Evolutionary conservation across 2,888 invertebrate species (phyloP), one percentile per base, ranked within the genome.

Genomic region (Homarus gammarus): DNA sequence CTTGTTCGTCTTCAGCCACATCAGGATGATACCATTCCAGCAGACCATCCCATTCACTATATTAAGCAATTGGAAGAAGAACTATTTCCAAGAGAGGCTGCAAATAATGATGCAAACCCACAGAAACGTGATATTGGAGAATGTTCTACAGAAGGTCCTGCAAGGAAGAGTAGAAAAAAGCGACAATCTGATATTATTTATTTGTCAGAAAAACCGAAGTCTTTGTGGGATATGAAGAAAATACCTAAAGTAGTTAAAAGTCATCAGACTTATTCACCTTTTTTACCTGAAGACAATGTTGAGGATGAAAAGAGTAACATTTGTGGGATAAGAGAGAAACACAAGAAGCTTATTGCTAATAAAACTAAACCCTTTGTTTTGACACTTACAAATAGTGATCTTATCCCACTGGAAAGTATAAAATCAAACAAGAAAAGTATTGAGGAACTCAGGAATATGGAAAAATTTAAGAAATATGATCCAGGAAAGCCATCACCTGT

Each of bases 21-120:
- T 75, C 33, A 33, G 22, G 84, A 89, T 27, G 64, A 78, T 6
- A 82, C 61, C 61, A 33, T 91, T 33, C 91, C 84, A 27, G 84
- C 70, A 36, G 85, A 88, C n/a, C 91, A 91, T 68, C 91, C 91
- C 56, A 85, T 91, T 31, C 90, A 91, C 44, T 82, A 89, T 31
- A 38, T 91, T 8, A 75, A 78, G 36, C 88, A 91, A 31, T 33
- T 91, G 36, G 91, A 87, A 64, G 79, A 81, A 22, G 70, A 82
- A 10, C 79, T 91, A 2, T 91, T 91, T 49, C 51, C 85, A 2
- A 56, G 38, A 10, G 40, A 81, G 3, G 40, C 8, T 18, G 1
- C 40, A 56, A 18, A 15, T 18, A 18, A 33, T 51, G 33, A n/a
- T 73, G 38, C 38, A 27, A 12, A n/a, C n/a, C n/a, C 22, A 68